Evolutionary conservation across 2,888 invertebrate genomes (phyloP), one percentile per base, ranked within the genome.

Genomic region (Brachylomia viminalis): DNA sequence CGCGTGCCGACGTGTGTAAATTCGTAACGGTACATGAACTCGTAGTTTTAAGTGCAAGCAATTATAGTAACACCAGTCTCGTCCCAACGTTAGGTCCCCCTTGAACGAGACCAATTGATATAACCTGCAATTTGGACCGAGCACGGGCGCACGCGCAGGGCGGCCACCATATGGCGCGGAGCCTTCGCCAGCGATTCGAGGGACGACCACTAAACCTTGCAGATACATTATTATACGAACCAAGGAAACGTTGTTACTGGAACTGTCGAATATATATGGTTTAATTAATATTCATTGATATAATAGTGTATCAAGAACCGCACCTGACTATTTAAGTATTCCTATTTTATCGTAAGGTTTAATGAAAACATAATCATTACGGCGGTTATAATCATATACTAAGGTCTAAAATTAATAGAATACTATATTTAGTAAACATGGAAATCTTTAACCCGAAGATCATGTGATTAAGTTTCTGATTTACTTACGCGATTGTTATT

Each of bases 81-180:
- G 87, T 90, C 88, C 84, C 84, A 90, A 89, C 87, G 89, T 88
- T 87, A 86, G 89, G 90, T 88, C 91, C 91, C 92, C 91, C 89
- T 90, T 93, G 92, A 93, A 93, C 93, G 92, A 92, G 91, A 92
- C 92, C 93, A 93, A 94, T 94, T 93, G 93, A 91, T 91, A 91
- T 92, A 96, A 96, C 96, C 96, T 95, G 95, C 93, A 95, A 96
- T 96, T 96, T 95, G 86, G 91, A 88, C 83, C 81, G 81, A 89
- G 91, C 92, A 92, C 92, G 93, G 90, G 92, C 88, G 92, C 93
- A 88, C 88, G 91, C 91, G 94, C 95, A 95, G 94, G 94, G 92
- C 91, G 89, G 90, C 83, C 90, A 91, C 94, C 96, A 96, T 95
- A 95, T 96, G 96, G 95, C 90, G 91, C 85, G 87, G 91, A 90